These are phyloP conservation scores for Platichthys stellatus DNA, from an alignment of 2,113 vertebrate species.

Conservation along the genomic window DNA sequence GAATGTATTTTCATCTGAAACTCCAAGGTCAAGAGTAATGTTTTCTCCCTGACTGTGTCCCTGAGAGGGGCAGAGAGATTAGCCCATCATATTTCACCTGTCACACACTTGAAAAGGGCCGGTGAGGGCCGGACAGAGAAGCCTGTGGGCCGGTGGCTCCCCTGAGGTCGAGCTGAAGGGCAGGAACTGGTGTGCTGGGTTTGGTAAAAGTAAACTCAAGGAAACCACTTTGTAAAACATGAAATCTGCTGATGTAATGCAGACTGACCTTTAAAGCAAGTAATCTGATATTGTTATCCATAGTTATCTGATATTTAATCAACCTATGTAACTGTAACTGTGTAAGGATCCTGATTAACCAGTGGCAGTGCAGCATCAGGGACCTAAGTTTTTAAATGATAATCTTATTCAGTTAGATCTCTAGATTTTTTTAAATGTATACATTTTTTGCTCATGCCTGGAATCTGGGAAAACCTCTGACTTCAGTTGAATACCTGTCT, in stretches of 20 bases:
- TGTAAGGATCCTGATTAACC: neutral
- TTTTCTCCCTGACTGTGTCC: slow-evolving; percentile 67
- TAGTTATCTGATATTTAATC: neutral
- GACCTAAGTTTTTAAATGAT: neutral
- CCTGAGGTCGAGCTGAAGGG: slow-evolving; percentile 35
- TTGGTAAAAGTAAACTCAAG: neutral
- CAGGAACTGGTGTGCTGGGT: neutral
- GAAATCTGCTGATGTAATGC: neutral
- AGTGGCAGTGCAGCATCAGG: neutral
- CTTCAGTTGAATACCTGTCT: too few species aligned
- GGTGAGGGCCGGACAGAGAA: neutral
- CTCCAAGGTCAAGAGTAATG: slow-evolving; percentile 74
- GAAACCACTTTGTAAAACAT: slow-evolving; percentile 5
- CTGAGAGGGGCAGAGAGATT: slow-evolving; percentile 63
- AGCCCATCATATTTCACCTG: slow-evolving; percentile 77
- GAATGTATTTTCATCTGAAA: slow-evolving; percentile 74
- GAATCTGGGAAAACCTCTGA: too few species aligned
- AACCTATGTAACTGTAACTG: neutral
- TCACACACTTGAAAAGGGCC: slow-evolving; percentile 64
- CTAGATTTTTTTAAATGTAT: too few species aligned
- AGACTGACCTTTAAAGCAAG: slow-evolving; percentile 10
- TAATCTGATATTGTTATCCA: slow-evolving; percentile 8
- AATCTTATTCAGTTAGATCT: too few species aligned
- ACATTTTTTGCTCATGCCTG: too few species aligned
- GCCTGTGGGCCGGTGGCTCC: slow-evolving; percentile 22